A percentile compares a stretch with the other conserved stretches of the same genome.
phyloP scores from a whole-genome alignment of 2,888 invertebrate genomes.

The Pyrocoelia pectoralis region DNA sequence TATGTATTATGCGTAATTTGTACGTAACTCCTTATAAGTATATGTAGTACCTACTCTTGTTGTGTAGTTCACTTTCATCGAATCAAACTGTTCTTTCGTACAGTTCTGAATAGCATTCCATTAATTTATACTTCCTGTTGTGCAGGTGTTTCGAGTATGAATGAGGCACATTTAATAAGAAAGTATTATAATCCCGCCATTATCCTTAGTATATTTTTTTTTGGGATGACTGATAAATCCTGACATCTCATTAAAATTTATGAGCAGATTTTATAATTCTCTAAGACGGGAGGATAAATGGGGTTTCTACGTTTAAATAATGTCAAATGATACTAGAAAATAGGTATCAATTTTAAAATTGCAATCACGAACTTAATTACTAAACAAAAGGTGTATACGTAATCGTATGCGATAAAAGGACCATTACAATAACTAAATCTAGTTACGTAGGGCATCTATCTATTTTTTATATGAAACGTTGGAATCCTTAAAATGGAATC shows the following conservation, averaged over 20 bases:
- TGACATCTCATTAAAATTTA: conserved; percentile 17
- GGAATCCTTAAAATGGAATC: conserved; percentile 19
- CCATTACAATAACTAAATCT: background rate
- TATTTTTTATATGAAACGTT: conserved; percentile 15
- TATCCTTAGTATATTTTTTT: background rate
- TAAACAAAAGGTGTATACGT: background rate
- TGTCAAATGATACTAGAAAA: background rate
- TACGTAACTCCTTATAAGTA: too few relatives aligned
- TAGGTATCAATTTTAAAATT: background rate
- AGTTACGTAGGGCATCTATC: background rate
- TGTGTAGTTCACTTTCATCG: too few relatives aligned
- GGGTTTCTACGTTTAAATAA: background rate
- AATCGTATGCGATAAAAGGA: background rate
- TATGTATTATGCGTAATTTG: too few relatives aligned
- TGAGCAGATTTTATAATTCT: conserved; percentile 11
- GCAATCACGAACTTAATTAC: background rate
- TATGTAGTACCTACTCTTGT: too few relatives aligned
- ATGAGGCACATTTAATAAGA: background rate
- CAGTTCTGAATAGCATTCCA: too few relatives aligned
- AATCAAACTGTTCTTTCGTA: too few relatives aligned
- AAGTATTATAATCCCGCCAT: background rate
- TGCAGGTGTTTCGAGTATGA: conserved; percentile 1
- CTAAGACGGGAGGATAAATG: background rate
- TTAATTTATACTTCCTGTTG: conserved; percentile 4
- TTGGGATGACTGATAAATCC: conserved; percentile 9